These are phyloP conservation scores for Characodon lateralis DNA, from an alignment of 2,797 vertebrate genomes.

Conservation along the genomic window DNA sequence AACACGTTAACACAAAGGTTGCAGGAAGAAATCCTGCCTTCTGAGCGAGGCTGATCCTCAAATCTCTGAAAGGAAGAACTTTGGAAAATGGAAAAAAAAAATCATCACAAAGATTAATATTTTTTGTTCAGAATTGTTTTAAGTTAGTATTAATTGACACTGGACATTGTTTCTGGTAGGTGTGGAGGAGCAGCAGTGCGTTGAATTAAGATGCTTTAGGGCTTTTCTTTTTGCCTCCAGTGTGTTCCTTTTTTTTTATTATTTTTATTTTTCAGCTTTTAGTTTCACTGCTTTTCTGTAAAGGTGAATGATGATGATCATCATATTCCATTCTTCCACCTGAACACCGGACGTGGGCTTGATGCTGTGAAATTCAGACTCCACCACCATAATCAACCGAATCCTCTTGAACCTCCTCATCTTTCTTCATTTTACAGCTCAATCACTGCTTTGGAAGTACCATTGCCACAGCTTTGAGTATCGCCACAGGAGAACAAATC, in stretches of 20 bases:
- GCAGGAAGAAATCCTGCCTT: constrained; percentile 83
- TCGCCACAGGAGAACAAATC: constrained; percentile 85
- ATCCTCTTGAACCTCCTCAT: constrained; percentile 83
- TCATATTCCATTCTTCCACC: constrained; percentile 74
- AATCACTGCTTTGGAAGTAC: constrained; percentile 89
- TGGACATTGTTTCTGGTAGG: constrained; percentile 90
- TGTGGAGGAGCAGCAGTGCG: constrained; percentile 89
- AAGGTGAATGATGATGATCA: constrained; percentile 85
- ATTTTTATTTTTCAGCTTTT: constrained; percentile 83
- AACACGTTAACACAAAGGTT: constrained; percentile 63
- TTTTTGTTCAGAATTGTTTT: constrained; percentile 69
- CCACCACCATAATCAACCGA: constrained; percentile 78
- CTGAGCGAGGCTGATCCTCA: constrained; percentile 85
- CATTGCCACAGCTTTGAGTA: constrained; percentile 86
- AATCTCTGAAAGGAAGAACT: constrained; percentile 81
- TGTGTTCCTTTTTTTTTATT: constrained; percentile 83
- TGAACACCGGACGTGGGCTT: constrained; percentile 90
- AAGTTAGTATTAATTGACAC: constrained; percentile 92
- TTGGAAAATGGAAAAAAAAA: constrained; percentile 69
- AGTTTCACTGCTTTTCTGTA: constrained; percentile 91
- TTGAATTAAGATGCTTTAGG: constrained; percentile 82
- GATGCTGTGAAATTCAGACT: constrained; percentile 92
- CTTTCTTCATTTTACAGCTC: constrained; percentile 65
- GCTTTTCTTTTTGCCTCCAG: constrained; percentile 90
- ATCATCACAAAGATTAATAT: constrained; percentile 83